These are phyloP conservation scores for Macrophya annulata DNA, from an alignment of 2,888 invertebrate species.

Conservation along the genomic window DNA sequence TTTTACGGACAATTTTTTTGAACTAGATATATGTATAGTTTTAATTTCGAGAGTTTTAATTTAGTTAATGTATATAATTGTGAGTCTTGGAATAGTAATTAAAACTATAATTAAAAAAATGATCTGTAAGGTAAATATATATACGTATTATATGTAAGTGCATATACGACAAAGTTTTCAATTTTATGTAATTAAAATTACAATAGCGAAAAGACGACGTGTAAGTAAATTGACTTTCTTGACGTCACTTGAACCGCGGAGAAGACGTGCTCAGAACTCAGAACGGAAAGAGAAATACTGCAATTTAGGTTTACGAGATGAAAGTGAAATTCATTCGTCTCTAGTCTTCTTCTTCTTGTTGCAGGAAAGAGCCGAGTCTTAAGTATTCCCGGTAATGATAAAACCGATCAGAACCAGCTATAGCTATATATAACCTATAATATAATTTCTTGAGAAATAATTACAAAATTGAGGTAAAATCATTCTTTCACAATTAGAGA, in stretches of 20 bases:
- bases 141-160: too few relatives aligned
- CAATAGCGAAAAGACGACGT: background rate
- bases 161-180: constrained; percentile 1
- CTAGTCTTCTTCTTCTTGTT: background rate
- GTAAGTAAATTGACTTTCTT: constrained; percentile 28
- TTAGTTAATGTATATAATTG: too few relatives aligned
- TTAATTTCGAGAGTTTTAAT: too few relatives aligned
- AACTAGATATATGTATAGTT: too few relatives aligned
- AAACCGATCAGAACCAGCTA: constrained; percentile 14
- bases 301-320: constrained; percentile 67
- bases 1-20: too few relatives aligned
- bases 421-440: too few relatives aligned
- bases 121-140: background rate
- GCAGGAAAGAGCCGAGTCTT: background rate
- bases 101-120: too few relatives aligned
- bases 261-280: constrained; percentile 20
- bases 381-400: background rate
- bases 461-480: background rate
- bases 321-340: constrained; percentile 70
- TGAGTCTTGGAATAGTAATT: too few relatives aligned
- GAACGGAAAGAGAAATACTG: constrained; percentile 51
- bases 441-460: background rate
- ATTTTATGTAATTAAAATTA: constrained; percentile 2
- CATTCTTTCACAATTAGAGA: background rate
- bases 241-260: background rate